These are phyloP conservation scores for Rhombomys opimus DNA, from an alignment of 2,113 vertebrate genomes.

Conservation along the genomic window DNA sequence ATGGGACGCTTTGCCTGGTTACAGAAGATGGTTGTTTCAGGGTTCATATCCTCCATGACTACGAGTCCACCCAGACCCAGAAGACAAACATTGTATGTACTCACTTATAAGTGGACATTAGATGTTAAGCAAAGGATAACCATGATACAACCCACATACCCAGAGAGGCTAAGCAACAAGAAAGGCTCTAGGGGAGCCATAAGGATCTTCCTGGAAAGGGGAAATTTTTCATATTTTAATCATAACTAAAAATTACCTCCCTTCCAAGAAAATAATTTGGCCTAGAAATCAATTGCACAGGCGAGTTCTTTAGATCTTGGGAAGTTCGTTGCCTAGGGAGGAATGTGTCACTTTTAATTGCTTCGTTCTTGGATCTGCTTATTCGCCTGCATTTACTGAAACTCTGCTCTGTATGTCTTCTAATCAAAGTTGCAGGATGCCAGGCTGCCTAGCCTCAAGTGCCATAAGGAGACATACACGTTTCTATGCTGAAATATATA, in stretches of 20 bases:
- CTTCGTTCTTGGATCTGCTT: not conserved
- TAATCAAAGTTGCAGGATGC: not conserved
- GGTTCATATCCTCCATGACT: not conserved
- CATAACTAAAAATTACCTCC: constrained; percentile 42
- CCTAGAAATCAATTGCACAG: not conserved
- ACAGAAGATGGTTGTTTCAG: not conserved
- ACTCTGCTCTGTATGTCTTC: not conserved
- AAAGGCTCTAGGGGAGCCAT: not conserved
- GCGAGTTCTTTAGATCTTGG: not conserved
- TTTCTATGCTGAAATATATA: not conserved
- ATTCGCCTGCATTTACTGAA: not conserved
- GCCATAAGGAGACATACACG: not conserved
- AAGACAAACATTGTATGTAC: not conserved
- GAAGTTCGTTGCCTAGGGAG: not conserved
- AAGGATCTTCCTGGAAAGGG: not conserved
- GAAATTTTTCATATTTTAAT: constrained; percentile 16
- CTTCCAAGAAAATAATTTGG: constrained; percentile 22
- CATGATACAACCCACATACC: not conserved
- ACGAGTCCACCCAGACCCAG: not conserved
- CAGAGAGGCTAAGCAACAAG: not conserved
- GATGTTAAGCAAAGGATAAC: not conserved
- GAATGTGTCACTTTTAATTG: not conserved
- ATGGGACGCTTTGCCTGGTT: not conserved
- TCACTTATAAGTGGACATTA: not conserved
- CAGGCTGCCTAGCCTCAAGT: not conserved